Conservation (phyloP, 2,888 invertebrate genomes). For the Embidobia sp. region DNA sequence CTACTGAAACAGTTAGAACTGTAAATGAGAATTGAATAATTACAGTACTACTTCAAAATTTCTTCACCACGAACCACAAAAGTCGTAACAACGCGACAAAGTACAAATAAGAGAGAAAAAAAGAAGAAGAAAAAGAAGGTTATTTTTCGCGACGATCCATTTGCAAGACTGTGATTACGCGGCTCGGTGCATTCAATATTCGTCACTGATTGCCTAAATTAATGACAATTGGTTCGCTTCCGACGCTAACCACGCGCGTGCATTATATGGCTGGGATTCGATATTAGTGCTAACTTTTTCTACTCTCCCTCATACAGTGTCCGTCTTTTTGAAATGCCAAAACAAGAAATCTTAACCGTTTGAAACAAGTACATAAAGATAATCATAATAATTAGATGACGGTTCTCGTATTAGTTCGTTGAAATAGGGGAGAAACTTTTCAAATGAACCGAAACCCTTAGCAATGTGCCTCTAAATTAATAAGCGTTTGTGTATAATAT, state of each 20-base stretch:
- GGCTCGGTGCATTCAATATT: conserved; percentile 17
- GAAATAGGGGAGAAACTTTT: conserved; percentile 75
- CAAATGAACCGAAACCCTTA: conserved; percentile 79
- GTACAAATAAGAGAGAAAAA: too few relatives aligned
- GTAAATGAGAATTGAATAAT: too few relatives aligned
- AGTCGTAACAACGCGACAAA: not conserved
- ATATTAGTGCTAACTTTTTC: conserved; percentile 35
- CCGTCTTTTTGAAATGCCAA: conserved; percentile 61
- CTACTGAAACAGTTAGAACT: too few relatives aligned
- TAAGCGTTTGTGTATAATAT: conserved; percentile 78
- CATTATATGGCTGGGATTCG: conserved; percentile 25
- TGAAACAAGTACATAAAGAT: conserved; percentile 44
- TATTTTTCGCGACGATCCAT: not conserved
- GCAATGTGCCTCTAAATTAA: conserved; percentile 81
- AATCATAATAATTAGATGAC: conserved; percentile 60
- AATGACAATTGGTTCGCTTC: conserved; percentile 29
- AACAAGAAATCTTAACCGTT: conserved; percentile 43
- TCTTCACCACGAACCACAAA: too few relatives aligned
- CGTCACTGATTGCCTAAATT: conserved; percentile 32
- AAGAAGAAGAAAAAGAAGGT: too few relatives aligned
- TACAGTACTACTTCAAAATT: too few relatives aligned
- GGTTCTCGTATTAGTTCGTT: conserved; percentile 74
- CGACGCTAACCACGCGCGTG: conserved; percentile 21
- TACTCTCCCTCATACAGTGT: conserved; percentile 54
- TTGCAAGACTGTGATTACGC: conserved; percentile 22